Evolutionary conservation across 2,113 vertebrate species (phyloP).

Genomic region (Gadus macrocephalus): DNA sequence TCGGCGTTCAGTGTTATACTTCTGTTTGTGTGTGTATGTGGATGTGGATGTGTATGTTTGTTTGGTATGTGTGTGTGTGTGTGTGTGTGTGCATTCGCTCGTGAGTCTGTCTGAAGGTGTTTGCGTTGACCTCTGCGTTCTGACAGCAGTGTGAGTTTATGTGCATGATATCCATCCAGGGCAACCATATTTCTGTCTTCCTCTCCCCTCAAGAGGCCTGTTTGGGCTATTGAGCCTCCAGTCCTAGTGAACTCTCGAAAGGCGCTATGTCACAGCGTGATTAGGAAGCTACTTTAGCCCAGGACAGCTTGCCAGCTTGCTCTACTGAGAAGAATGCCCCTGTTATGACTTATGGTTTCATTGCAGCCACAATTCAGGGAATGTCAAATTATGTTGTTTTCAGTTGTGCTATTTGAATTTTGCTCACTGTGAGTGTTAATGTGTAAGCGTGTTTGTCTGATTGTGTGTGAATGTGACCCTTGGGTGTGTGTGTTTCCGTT

Average conservation of each 20-base stretch:
- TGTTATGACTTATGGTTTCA: slow-evolving; percentile 33
- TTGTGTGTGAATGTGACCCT: background rate
- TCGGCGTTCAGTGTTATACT: background rate
- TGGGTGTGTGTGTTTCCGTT: background rate
- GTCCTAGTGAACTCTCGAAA: slow-evolving; percentile 17
- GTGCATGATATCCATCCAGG: background rate
- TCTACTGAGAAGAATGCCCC: slow-evolving; percentile 25
- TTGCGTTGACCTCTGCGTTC: background rate
- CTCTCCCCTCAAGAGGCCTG: background rate
- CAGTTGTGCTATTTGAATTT: background rate
- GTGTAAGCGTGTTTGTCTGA: background rate
- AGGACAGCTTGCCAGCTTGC: slow-evolving; percentile 7
- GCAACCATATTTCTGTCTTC: background rate
- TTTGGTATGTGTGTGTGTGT: background rate
- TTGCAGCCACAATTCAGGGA: slow-evolving; percentile 38
- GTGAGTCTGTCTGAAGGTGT: background rate
- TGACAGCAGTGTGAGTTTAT: background rate
- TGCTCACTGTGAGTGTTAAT: background rate
- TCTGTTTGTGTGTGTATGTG: background rate
- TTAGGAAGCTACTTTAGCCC: slow-evolving; percentile 45
- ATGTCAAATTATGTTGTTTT: slow-evolving; percentile 11
- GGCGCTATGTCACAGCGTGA: slow-evolving; percentile 32
- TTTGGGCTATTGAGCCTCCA: slow-evolving; percentile 3
- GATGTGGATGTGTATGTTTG: too few species aligned
- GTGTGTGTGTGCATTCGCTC: background rate